These are phyloP conservation scores for Drosophila meridiana DNA, from an alignment of 2,888 invertebrate species.

Conservation along the genomic window DNA sequence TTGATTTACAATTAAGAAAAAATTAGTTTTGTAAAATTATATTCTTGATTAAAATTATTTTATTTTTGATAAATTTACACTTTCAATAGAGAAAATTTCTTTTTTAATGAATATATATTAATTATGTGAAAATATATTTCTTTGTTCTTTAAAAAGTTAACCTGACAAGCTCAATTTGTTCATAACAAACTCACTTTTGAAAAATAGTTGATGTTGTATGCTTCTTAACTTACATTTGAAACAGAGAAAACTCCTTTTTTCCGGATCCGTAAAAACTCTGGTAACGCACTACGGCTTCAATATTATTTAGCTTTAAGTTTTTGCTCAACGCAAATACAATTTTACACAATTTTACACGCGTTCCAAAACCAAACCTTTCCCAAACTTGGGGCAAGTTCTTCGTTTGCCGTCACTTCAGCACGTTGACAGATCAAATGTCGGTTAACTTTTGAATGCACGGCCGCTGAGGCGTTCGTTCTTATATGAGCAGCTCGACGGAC, in stretches of 20 bases:
- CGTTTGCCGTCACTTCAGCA: conserved; percentile 49
- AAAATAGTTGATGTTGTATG: not conserved
- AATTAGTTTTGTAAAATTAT: too few relatives aligned
- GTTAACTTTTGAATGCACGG: conserved; percentile 82
- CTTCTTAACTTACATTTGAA: conserved; percentile 30
- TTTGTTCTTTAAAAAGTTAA: too few relatives aligned
- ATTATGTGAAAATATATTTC: too few relatives aligned
- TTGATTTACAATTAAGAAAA: too few relatives aligned
- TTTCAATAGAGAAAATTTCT: too few relatives aligned
- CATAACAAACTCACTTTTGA: not conserved
- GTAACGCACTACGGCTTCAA: not conserved
- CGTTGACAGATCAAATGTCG: conserved; percentile 83
- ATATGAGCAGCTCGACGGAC: conserved; percentile 66
- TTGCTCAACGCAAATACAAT: not conserved
- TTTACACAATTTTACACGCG: conserved; percentile 21
- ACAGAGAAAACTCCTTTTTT: not conserved
- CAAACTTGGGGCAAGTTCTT: conserved; percentile 8
- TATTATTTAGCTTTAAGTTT: not conserved
- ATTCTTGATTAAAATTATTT: too few relatives aligned
- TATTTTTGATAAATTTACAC: too few relatives aligned
- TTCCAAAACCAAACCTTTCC: conserved; percentile 5
- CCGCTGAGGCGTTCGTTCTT: conserved; percentile 76
- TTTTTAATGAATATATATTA: too few relatives aligned
- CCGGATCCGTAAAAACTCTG: not conserved
- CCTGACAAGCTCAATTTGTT: not conserved